A percentile compares a stretch with the other conserved stretches of the same genome.
Evolutionary conservation across 2,888 invertebrate species (phyloP).

Genomic region (Lasius fuliginosus): DNA sequence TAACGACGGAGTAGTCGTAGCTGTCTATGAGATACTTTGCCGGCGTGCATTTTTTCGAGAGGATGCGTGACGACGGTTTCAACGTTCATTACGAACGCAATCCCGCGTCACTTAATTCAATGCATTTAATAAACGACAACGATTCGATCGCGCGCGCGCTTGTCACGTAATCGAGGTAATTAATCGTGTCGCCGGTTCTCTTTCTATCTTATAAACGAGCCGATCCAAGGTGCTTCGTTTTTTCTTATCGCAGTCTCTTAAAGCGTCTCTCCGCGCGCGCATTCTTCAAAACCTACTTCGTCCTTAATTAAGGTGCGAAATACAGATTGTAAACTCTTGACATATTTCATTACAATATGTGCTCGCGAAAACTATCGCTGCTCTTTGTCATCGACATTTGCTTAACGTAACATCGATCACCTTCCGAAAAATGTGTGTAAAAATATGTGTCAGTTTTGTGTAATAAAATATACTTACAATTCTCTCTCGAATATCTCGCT

Average conservation of each 20-base stretch:
- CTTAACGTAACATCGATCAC: background rate
- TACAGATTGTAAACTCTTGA: background rate
- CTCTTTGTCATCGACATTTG: background rate
- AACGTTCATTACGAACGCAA: slow-evolving; percentile 67
- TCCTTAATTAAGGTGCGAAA: slow-evolving; percentile 26
- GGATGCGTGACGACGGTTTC: slow-evolving; percentile 46
- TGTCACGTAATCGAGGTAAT: slow-evolving; percentile 72
- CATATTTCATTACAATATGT: background rate
- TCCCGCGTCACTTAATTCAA: slow-evolving; percentile 69
- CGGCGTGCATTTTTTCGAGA: slow-evolving; percentile 42
- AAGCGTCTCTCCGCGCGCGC: background rate
- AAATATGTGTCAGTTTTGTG: background rate
- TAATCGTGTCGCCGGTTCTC: slow-evolving; percentile 64
- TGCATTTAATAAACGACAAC: slow-evolving; percentile 69
- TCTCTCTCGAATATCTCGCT: background rate
- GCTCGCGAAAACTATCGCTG: background rate
- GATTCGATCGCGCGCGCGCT: slow-evolving; percentile 57
- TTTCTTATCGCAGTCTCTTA: slow-evolving; percentile 16
- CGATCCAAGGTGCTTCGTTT: slow-evolving; percentile 9
- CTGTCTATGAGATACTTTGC: slow-evolving; percentile 8
- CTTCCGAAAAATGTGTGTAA: background rate
- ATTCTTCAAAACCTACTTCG: slow-evolving; percentile 1
- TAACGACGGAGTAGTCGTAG: slow-evolving; percentile 20
- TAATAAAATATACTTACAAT: background rate
- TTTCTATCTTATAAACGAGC: slow-evolving; percentile 13